Evolutionary conservation across 2,888 invertebrate species (phyloP), one percentile per base, ranked within the genome.

Genomic region (Athetis lepigone): DNA sequence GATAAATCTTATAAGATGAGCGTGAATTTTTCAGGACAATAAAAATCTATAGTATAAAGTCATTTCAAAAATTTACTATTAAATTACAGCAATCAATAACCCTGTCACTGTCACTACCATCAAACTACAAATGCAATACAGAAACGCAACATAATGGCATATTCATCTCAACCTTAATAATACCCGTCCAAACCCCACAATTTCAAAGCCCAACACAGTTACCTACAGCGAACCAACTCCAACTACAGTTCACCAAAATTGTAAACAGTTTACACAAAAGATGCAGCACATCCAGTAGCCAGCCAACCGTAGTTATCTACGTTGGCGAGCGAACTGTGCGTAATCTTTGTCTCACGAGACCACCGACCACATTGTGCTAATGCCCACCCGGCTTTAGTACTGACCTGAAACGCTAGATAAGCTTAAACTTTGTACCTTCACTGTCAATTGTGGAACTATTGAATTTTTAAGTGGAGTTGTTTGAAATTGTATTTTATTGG

Each of bases 281-380:
- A 59, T 61, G 65, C 62, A 76, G 40, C 64, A 76, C 59, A 78
- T 83, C 80, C 77, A 86, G 86, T 69, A 77, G 57, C 75, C 80
- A 85, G 83, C 69, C 76, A 75, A 67, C 58, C 65, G 75, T 75
- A 79, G 77, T 83, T 86, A 88, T 88, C 88, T 83, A 70, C 72
- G 83, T 81, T 76, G 83, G 84, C 80, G 77, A 76, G 81, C 71
- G 85, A 85, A 82, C 83, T 82, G 87, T 91, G 90, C 91, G 91
- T 91, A 89, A 91, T 92, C 90, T 91, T 90, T 85, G 88, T 90
- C 91, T 89, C 89, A 74, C 81, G 90, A 90, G 90, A 88, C 88
- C 85, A 69, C 79, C 82, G 84, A 81, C 86, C 87, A 86, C 89
- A 92, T 89, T 90, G 89, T 88, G 82, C 85, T 86, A 86, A 82